phyloP scores from a whole-genome alignment of 2,113 vertebrate genomes.

The Microtus ochrogaster region DNA sequence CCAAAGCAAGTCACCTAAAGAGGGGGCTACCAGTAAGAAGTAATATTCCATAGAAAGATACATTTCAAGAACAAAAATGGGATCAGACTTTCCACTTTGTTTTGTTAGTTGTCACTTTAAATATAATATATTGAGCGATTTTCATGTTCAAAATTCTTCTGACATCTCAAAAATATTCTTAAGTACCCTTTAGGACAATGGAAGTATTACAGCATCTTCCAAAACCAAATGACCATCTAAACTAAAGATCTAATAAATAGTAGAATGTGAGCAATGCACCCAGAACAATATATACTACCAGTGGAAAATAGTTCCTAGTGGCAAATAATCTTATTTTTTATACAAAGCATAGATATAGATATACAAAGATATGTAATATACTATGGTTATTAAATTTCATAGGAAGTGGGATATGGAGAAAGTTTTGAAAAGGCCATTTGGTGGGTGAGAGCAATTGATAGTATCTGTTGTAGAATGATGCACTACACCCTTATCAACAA shows the following conservation, averaged over 20 bases:
- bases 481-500: background rate
- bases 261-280: constrained; percentile 28
- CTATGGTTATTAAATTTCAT: background rate
- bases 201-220: constrained; percentile 43
- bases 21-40: constrained; percentile 18
- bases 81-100: constrained; percentile 6
- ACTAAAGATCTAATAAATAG: constrained; percentile 55
- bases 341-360: background rate
- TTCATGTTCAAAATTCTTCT: constrained; percentile 58
- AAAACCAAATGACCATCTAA: constrained; percentile 47
- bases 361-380: background rate
- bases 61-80: constrained; percentile 36
- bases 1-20: constrained; percentile 20
- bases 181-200: constrained; percentile 58
- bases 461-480: background rate
- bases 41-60: background rate
- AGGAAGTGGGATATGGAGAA: background rate
- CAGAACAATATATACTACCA: constrained; percentile 24
- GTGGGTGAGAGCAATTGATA: background rate
- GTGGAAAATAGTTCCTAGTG: constrained; percentile 25
- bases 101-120: constrained; percentile 24
- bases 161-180: constrained; percentile 62
- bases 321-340: constrained; percentile 26
- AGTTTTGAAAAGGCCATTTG: background rate
- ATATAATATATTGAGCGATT: constrained; percentile 42